Conservation (phyloP, 37 sponge, comb jelly and placozoan species). For the Bolinopsis microptera region DNA sequence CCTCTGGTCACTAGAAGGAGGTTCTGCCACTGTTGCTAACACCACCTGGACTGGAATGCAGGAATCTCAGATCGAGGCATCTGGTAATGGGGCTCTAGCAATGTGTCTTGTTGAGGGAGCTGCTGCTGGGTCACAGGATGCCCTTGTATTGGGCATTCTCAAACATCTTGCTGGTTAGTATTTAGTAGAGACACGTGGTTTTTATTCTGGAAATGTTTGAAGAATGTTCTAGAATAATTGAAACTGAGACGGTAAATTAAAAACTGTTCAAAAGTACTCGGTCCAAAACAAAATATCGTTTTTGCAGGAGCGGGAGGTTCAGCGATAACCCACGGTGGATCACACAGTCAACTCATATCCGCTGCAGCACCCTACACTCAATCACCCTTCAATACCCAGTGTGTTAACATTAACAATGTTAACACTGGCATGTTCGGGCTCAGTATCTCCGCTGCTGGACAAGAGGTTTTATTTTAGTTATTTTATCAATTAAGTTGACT, state of each 20-base stretch:
- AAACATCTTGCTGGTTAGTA: neutral
- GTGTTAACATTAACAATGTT: neutral
- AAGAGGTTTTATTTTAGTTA: too few relatives aligned
- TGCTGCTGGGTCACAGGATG: neutral
- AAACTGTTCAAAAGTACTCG: too few relatives aligned
- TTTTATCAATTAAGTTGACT: too few relatives aligned
- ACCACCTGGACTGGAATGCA: conserved; percentile 37
- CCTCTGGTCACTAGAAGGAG: conserved; percentile 58
- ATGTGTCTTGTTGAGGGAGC: conserved; percentile 36
- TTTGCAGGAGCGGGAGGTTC: neutral
- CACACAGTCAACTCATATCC: neutral
- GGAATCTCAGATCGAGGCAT: conserved; percentile 54
- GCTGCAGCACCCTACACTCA: neutral
- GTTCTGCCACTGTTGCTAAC: neutral
- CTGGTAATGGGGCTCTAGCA: neutral
- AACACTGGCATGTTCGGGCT: conserved; percentile 36
- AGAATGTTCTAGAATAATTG: too few relatives aligned
- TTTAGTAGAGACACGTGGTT: too few relatives aligned
- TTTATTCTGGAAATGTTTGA: too few relatives aligned
- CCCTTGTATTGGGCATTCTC: conserved; percentile 6
- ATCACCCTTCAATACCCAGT: neutral
- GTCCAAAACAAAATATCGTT: too few relatives aligned
- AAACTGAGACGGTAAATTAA: too few relatives aligned
- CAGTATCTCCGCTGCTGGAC: conserved; percentile 13
- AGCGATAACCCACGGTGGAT: neutral